A percentile compares a stretch with the other conserved stretches of the same genome.
Conservation (phyloP, 2,888 invertebrate genomes). For the Cataglyphis cursor region DNA sequence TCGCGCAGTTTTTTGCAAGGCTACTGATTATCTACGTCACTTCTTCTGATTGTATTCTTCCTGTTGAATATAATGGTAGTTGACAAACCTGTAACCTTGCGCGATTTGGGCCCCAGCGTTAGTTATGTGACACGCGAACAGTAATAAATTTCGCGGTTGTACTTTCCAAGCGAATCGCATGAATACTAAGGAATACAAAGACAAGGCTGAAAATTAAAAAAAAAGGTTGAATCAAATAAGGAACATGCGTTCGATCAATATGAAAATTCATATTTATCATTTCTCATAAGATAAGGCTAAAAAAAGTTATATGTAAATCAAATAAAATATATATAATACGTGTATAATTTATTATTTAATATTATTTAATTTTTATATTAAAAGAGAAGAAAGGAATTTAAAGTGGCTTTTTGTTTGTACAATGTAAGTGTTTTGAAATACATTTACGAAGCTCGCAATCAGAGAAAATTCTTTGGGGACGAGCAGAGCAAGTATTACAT, state of each 20-base stretch:
- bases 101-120: slow-evolving; percentile 79
- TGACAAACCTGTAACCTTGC: slow-evolving; percentile 90
- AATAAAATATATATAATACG: not conserved
- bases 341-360: not conserved
- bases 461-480: not conserved
- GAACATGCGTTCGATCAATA: not conserved
- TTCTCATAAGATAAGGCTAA: not conserved
- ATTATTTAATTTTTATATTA: not conserved
- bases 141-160: slow-evolving; percentile 79
- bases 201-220: slow-evolving; percentile 77
- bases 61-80: slow-evolving; percentile 88
- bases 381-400: not conserved
- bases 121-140: slow-evolving; percentile 81
- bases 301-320: not conserved
- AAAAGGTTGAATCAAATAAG: not conserved
- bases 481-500: not conserved
- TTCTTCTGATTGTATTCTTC: not conserved
- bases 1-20: not conserved
- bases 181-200: slow-evolving; percentile 80
- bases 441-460: not conserved
- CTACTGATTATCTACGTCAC: not conserved
- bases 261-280: not conserved
- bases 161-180: slow-evolving; percentile 82
- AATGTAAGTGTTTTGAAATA: not conserved
- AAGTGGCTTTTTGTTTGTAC: not conserved